Base-by-base conservation (phyloP, 2,888 invertebrate species). In the Nasonia oneida region DNA sequence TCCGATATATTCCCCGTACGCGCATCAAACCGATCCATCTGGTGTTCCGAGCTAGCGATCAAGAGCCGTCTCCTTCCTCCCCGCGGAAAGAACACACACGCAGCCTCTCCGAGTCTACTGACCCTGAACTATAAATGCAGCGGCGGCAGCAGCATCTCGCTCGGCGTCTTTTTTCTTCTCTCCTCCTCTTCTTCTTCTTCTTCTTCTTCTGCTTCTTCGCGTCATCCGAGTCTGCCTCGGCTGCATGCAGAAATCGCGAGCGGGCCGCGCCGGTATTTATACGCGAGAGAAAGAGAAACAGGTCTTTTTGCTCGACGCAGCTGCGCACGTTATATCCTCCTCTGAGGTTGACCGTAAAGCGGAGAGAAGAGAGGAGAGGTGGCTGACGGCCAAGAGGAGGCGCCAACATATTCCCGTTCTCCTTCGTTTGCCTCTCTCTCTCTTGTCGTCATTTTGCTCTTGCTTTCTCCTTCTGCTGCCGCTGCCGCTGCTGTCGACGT, bases 101-200 rank as follows among this genome's bases (percentile, higher is more conserved):
- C 74, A 47, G 61, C 23, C 70, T 76, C 67, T 82, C 12, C 33
- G 86, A 91, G 89, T 91, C 88, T 89, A 88, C 88, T 89, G 91
- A 91, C 91, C 91, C 91, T 91, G 91, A 91, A 91, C 91, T 91
- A 91, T 90, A 91, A 91, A 90, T 89, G 89, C 89, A 82, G 70
- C 67, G 42, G 29, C 23, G 33, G 15, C 39, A 29, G 15, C n/a
- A 29, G 74, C 74, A 64, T 83, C 83, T 77, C 53, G 47, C 79
- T 79, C 53, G n/a, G 61, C 61, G 71, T 15, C 67, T 76, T 77
- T 83, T 79, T 64, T 23, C 64, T 50, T 53, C 47, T 53, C n/a
- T 33, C 3, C 18, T 39, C 29, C 1, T 29, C 29, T 29, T 29
- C 29, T 29, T 23, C 23, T 23, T 42, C 37, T 14, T 84, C 80